Base-by-base conservation (phyloP, 1,140 invertebrate species). In the Magallana ariakensis region DNA sequence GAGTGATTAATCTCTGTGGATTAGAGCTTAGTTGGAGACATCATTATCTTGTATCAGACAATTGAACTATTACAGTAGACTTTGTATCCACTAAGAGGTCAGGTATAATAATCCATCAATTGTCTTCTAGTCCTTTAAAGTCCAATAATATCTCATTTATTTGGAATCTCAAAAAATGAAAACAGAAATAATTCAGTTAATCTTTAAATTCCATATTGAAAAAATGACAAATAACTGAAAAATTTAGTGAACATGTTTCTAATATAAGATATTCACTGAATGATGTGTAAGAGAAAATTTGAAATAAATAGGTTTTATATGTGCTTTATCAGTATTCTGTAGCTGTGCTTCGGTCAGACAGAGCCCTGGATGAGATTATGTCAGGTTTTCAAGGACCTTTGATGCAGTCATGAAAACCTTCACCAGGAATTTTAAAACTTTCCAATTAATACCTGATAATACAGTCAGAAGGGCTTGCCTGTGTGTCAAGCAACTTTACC, bases 371-470 rank as follows among this genome's bases (percentile, higher is more conserved):
- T 26, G 66, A 75, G 66, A 75, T 75, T 75, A 75, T 75, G 66
- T 46, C 33, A 46, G 66, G 9, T 75, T 75, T 75, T 75, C 66
- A 75, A 75, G 66, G 66, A 75, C 66, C 66, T 75, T 75, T 75
- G 66, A 75, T 75, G 22, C 22, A 75, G 66, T 75, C 66, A 75
- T 75, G 66, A 75, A 75, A 75, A 75, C 66, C 66, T 75, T 75
- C 13, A 75, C 8, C 66, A 75, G 33, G 66, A 75, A 75, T 75
- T 75, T 75, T 19, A 75, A 46, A 75, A 75, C 66, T 75, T 75
- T 26, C 66, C 66, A 19, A 19, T 26, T 75, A 75, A 75, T 75
- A 75, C 66, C 66, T 9, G 66, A 75, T 75, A 26, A 75, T 33
- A 75, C 66, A 75, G 22, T 75, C 66, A 75, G 8, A 75, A 26